Evolutionary conservation across 2,888 invertebrate genomes (phyloP).

Genomic region (Catocala sponsa): DNA sequence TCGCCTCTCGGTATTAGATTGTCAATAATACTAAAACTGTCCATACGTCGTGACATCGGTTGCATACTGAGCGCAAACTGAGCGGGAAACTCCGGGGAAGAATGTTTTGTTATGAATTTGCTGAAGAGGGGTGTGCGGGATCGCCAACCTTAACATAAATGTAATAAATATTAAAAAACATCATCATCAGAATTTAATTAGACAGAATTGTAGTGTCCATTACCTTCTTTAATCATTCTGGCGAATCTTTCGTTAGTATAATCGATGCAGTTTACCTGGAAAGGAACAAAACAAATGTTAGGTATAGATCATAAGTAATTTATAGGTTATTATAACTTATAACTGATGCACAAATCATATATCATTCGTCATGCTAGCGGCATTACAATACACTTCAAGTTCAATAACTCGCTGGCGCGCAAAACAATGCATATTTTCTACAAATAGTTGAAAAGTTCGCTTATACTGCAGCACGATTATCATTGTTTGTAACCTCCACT

Average conservation of each 20-base stretch:
- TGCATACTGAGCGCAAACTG: slow-evolving; percentile 32
- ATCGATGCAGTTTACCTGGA: slow-evolving; percentile 77
- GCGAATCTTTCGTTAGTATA: slow-evolving; percentile 60
- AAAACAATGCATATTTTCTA: slow-evolving; percentile 54
- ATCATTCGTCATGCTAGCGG: slow-evolving; percentile 17
- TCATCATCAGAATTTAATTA: background rate
- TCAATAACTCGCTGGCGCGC: slow-evolving; percentile 58
- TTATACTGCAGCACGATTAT: slow-evolving; percentile 23
- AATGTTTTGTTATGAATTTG: slow-evolving; percentile 41
- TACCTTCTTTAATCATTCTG: slow-evolving; percentile 65
- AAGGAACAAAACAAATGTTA: slow-evolving; percentile 34
- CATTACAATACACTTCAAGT: slow-evolving; percentile 49
- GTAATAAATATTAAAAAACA: background rate
- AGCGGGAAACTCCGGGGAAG: slow-evolving; percentile 24
- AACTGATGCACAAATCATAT: slow-evolving; percentile 12
- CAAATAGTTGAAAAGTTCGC: slow-evolving; percentile 39
- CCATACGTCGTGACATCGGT: slow-evolving; percentile 30
- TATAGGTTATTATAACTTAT: background rate
- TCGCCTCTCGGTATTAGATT: slow-evolving; percentile 46
- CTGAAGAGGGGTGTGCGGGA: slow-evolving; percentile 37
- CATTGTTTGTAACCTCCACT: background rate
- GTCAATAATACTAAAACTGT: slow-evolving; percentile 32
- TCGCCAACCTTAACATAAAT: slow-evolving; percentile 53
- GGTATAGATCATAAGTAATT: background rate
- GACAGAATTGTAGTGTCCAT: background rate